These are phyloP conservation scores for Cranoglanis bouderius DNA, from an alignment of 2,113 vertebrate species.

Conservation along the genomic window DNA sequence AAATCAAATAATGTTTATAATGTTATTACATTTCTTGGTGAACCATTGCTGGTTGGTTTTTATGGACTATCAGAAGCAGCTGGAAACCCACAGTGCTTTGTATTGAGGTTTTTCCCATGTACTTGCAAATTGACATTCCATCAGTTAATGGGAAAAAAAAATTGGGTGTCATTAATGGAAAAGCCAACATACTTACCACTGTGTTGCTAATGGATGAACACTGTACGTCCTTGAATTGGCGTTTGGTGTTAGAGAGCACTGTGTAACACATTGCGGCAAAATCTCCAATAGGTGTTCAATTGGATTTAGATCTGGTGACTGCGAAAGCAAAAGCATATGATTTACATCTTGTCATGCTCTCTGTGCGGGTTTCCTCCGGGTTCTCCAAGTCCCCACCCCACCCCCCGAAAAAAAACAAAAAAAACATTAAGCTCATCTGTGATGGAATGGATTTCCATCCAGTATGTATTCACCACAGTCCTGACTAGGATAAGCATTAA, in stretches of 20 bases:
- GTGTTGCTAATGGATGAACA: slow-evolving; percentile 3
- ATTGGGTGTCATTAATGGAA: background rate
- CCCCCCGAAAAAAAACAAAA: too few species aligned
- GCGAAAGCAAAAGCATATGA: background rate
- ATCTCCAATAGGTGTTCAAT: background rate
- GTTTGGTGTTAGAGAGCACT: background rate
- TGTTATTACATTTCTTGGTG: background rate
- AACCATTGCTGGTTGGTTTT: background rate
- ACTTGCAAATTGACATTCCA: background rate
- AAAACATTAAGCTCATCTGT: background rate
- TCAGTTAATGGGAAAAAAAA: background rate
- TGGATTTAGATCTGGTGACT: background rate
- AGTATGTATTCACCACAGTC: background rate
- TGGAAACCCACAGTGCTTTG: background rate
- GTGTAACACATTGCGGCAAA: background rate
- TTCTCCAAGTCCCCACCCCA: background rate
- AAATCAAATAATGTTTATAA: background rate
- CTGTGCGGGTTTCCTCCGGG: background rate
- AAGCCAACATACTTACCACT: background rate
- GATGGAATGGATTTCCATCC: background rate
- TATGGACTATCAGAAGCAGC: background rate
- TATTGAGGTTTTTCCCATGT: background rate
- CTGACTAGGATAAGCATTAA: background rate
- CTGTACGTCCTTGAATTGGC: background rate
- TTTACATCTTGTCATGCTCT: background rate